These are phyloP conservation scores for Platycercus adscitus DNA, from an alignment of 2,113 vertebrate genomes.

Conservation along the genomic window DNA sequence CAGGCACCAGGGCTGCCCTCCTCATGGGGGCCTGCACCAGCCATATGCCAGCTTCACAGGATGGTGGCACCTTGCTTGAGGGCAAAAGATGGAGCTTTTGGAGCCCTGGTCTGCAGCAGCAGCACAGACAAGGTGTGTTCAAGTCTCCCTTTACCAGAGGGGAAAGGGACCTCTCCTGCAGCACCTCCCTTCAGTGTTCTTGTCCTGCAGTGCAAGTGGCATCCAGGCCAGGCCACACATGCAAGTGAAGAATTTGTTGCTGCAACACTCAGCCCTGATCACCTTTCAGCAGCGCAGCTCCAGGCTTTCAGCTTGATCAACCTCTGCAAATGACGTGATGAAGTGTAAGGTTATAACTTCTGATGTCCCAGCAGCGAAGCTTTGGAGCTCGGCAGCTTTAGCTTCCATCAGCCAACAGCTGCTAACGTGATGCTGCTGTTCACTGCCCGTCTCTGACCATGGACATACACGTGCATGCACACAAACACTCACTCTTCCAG, in stretches of 20 bases:
- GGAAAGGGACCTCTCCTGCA: not conserved
- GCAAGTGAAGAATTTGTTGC: not conserved
- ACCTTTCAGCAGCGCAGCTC: not conserved
- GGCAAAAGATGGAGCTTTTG: no score
- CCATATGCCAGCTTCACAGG: not conserved
- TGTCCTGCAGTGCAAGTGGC: not conserved
- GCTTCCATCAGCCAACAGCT: not conserved
- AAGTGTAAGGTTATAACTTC: not conserved
- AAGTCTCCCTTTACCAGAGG: not conserved
- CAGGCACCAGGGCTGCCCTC: not conserved
- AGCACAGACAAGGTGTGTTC: no score
- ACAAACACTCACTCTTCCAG: not conserved
- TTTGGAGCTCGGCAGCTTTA: not conserved
- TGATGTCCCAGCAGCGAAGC: not conserved
- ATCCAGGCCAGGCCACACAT: not conserved
- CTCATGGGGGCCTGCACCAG: not conserved
- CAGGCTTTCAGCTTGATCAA: not conserved
- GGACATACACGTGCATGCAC: rapidly evolving
- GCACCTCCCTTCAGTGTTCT: not conserved
- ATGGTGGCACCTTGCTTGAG: not conserved
- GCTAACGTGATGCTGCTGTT: rapidly evolving
- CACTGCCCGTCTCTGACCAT: rapidly evolving
- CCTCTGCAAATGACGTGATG: not conserved
- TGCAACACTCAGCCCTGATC: not conserved
- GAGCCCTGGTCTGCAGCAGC: not conserved